Evolutionary conservation across 2,113 vertebrate species (phyloP).

Genomic region (Macaca nemestrina): DNA sequence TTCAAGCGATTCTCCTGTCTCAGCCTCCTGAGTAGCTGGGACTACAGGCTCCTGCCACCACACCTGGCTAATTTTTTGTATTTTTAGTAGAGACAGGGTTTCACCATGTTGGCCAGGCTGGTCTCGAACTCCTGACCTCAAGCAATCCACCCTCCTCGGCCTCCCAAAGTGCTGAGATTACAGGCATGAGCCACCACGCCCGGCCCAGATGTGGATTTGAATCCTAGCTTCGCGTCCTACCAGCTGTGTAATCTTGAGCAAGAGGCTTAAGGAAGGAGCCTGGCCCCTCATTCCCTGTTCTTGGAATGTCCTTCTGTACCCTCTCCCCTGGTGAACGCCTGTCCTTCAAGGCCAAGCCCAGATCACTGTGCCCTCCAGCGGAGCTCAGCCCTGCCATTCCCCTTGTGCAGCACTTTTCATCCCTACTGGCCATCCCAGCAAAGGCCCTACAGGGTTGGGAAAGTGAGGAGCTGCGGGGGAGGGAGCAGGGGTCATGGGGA

Average conservation of each 20-base stretch:
- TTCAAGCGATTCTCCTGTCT: too few relatives aligned
- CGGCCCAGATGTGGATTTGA: background rate
- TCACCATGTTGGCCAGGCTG: too few relatives aligned
- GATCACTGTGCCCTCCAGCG: background rate
- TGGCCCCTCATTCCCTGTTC: background rate
- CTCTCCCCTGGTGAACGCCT: background rate
- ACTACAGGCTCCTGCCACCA: too few relatives aligned
- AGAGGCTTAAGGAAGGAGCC: background rate
- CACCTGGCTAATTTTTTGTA: too few relatives aligned
- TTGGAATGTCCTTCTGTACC: too few relatives aligned
- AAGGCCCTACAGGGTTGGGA: background rate
- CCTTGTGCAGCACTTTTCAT: fast-evolving
- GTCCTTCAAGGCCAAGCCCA: background rate
- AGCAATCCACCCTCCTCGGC: too few relatives aligned
- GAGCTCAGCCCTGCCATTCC: background rate
- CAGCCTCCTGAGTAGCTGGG: too few relatives aligned
- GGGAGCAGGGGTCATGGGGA: fast-evolving
- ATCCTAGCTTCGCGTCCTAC: background rate
- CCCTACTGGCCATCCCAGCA: background rate
- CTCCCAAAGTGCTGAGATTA: too few relatives aligned
- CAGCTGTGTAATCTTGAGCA: background rate
- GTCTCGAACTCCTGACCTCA: too few relatives aligned
- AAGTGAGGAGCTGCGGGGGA: fast-evolving
- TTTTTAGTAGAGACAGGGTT: too few relatives aligned
- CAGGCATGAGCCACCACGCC: too few relatives aligned